Conservation (phyloP, 1,140 invertebrate genomes). For the Zaprionus vittiger region DNA sequence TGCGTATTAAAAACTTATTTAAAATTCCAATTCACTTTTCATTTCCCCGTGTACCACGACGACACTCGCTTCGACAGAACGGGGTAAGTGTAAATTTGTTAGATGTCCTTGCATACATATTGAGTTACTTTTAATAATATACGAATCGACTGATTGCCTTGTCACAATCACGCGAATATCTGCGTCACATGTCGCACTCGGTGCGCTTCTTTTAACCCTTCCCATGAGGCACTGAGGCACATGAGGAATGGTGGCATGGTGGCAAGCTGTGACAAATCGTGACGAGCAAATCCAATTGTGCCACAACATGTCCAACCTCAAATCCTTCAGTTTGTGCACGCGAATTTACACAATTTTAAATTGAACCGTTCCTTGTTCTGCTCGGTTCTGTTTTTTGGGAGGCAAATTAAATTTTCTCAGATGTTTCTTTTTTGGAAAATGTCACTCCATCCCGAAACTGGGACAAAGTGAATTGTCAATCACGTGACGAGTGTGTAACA, state of each 20-base stretch:
- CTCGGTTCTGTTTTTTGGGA: slow-evolving; percentile 2
- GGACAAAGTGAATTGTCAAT: slow-evolving; percentile 79
- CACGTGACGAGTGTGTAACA: slow-evolving; percentile 44
- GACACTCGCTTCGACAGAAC: slow-evolving; percentile 45
- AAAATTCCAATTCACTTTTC: slow-evolving; percentile 13
- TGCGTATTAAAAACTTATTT: slow-evolving; percentile 22
- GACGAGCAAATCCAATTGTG: slow-evolving; percentile 75
- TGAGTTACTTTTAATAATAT: slow-evolving; percentile 71
- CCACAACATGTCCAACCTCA: slow-evolving; percentile 52
- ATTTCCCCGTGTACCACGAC: not conserved
- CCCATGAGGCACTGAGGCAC: slow-evolving; percentile 33
- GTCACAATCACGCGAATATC: slow-evolving; percentile 71
- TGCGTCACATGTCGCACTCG: slow-evolving; percentile 71
- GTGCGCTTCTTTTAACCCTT: slow-evolving; percentile 59
- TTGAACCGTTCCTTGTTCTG: slow-evolving; percentile 68
- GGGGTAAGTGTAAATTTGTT: slow-evolving; percentile 66
- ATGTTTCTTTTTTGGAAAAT: slow-evolving; percentile 50
- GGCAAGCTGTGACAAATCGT: slow-evolving; percentile 77
- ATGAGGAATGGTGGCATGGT: not conserved
- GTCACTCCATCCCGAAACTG: slow-evolving; percentile 60
- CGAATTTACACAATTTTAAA: slow-evolving; percentile 80
- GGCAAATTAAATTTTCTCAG: slow-evolving; percentile 75
- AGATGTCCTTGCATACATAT: slow-evolving; percentile 46
- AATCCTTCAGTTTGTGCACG: slow-evolving; percentile 56
- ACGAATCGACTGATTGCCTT: slow-evolving; percentile 71